phyloP scores from a whole-genome alignment of 2,113 vertebrate species.

The Forbesichthys agassizii region DNA sequence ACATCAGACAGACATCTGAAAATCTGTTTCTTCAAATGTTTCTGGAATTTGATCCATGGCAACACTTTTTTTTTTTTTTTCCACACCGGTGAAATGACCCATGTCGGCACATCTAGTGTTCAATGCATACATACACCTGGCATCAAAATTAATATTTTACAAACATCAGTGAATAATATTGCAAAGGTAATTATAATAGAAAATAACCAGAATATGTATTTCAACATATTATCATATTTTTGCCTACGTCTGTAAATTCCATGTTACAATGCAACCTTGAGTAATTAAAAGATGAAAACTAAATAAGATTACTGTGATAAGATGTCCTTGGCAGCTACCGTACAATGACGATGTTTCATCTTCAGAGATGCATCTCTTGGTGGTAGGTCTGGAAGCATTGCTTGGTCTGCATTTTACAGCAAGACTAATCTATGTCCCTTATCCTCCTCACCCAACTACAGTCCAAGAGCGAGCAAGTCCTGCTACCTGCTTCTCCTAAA shows the following conservation, averaged over 20 bases:
- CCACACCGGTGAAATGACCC: no score
- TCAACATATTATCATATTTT: slow-evolving; percentile 11
- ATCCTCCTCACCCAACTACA: slow-evolving; percentile 42
- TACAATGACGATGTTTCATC: slow-evolving; percentile 73
- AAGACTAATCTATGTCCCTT: slow-evolving; percentile 33
- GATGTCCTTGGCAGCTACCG: slow-evolving; percentile 67
- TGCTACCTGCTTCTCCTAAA: slow-evolving; percentile 16
- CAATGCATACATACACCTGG: neutral
- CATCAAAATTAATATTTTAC: neutral
- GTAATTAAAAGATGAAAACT: slow-evolving; percentile 70
- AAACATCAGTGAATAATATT: slow-evolving; percentile 6
- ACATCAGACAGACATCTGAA: no score
- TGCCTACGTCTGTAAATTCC: slow-evolving; percentile 62
- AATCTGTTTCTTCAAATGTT: no score
- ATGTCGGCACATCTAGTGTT: no score
- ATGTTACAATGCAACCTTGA: slow-evolving; percentile 55
- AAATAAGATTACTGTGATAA: slow-evolving; percentile 66
- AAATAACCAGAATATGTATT: slow-evolving; percentile 25
- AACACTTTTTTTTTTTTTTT: no score
- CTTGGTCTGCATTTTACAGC: slow-evolving; percentile 60
- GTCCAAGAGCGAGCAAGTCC: neutral
- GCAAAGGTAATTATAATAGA: slow-evolving; percentile 42
- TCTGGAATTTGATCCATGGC: no score
- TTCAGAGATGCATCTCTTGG: slow-evolving; percentile 40
- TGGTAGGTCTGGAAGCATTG: slow-evolving; percentile 66